Evolutionary conservation across 2,113 vertebrate genomes (phyloP).

Genomic region (Cricetomys ansorgei): DNA sequence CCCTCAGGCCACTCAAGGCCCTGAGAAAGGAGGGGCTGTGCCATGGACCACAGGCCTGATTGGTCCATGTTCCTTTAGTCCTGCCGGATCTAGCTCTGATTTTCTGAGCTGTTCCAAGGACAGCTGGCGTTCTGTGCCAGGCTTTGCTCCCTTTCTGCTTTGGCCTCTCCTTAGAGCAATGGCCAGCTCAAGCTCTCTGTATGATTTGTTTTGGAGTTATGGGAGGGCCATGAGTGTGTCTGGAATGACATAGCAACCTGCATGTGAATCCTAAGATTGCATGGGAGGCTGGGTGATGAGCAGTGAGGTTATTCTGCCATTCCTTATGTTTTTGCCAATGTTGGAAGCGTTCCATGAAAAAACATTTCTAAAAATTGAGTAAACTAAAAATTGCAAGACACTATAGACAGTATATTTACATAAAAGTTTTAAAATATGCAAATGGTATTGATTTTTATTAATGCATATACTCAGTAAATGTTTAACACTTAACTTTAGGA

Average conservation of each 20-base stretch:
- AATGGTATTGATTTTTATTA: not conserved
- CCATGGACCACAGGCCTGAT: not conserved
- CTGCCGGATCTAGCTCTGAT: not conserved
- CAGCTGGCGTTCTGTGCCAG: not conserved
- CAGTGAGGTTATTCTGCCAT: not conserved
- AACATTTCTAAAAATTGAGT: not conserved
- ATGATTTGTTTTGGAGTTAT: not conserved
- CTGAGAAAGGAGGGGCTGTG: not conserved
- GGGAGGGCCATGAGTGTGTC: not conserved
- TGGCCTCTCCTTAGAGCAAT: not conserved
- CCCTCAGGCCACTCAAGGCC: not conserved
- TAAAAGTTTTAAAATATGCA: not conserved
- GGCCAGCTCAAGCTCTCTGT: not conserved
- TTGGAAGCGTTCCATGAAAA: not conserved
- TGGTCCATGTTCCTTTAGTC: not conserved
- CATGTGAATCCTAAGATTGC: not conserved
- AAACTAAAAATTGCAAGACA: not conserved
- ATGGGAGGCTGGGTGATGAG: not conserved
- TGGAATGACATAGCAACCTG: not conserved
- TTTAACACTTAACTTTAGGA: not conserved
- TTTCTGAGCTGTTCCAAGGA: not conserved
- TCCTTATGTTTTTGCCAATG: not conserved
- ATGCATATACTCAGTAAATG: not conserved
- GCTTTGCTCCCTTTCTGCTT: not conserved
- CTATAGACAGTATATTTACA: not conserved